A percentile compares a stretch with the other conserved stretches of the same genome.
These are phyloP conservation scores for Spea hammondii DNA, from an alignment of 2,797 vertebrate genomes.

Conservation along the genomic window DNA sequence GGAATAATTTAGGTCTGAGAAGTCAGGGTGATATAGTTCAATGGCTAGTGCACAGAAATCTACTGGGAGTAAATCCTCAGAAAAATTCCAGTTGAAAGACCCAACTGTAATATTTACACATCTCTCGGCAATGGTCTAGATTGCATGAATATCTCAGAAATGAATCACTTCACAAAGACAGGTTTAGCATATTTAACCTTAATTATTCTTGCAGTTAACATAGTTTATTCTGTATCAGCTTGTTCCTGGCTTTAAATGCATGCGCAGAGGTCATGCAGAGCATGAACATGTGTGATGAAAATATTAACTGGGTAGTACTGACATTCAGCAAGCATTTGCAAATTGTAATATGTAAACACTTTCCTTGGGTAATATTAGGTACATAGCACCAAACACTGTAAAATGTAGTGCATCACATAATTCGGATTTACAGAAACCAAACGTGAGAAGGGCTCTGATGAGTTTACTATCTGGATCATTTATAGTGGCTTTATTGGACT, in stretches of 20 bases:
- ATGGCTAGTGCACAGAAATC: not conserved
- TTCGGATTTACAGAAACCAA: no score
- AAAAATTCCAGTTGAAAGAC: constrained; percentile 5
- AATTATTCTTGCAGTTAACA: not conserved
- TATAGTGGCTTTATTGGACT: no score
- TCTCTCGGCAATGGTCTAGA: constrained; percentile 2
- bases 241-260: not conserved
- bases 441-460: no score
- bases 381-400: no score
- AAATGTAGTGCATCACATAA: no score
- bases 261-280: not conserved
- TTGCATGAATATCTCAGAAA: not conserved
- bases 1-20: not conserved
- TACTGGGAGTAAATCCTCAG: not conserved
- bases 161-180: not conserved
- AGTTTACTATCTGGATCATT: no score
- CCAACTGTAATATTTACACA: not conserved
- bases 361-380: not conserved
- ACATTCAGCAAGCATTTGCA: not conserved
- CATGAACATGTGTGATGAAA: not conserved
- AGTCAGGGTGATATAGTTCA: not conserved
- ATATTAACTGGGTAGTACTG: not conserved
- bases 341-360: not conserved
- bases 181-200: not conserved
- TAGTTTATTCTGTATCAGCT: not conserved